Evolutionary conservation across 1,140 invertebrate species (phyloP).

Genomic region (Monomorium pharaonis): DNA sequence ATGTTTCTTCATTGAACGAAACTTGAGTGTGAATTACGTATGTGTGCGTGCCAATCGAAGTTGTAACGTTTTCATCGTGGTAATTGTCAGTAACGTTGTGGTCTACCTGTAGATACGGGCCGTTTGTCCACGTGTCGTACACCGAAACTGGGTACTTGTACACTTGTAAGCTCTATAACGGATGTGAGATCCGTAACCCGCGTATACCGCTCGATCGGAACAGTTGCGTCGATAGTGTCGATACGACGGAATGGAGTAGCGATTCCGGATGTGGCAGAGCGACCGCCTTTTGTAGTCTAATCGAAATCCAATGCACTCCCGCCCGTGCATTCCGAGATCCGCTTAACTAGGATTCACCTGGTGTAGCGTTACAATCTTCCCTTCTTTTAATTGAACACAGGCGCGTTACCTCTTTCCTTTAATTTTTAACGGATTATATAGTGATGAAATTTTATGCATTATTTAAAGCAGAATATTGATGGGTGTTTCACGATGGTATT

Average conservation of each 20-base stretch:
- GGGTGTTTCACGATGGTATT: not conserved
- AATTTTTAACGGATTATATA: not conserved
- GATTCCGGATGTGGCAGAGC: constrained; percentile 31
- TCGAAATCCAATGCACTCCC: constrained; percentile 72
- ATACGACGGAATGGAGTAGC: not conserved
- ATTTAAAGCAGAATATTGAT: not conserved
- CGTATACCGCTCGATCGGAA: not conserved
- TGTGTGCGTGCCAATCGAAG: not conserved
- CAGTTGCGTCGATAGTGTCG: not conserved
- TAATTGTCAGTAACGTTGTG: not conserved
- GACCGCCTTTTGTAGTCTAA: constrained; percentile 66
- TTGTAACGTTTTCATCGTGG: not conserved
- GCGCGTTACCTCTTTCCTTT: not conserved
- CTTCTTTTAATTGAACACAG: not conserved
- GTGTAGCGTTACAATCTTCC: not conserved
- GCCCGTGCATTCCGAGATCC: constrained; percentile 11
- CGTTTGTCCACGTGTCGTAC: constrained; percentile 26
- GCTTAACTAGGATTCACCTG: constrained; percentile 25
- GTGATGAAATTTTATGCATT: not conserved
- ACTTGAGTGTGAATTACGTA: not conserved
- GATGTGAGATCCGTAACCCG: not conserved
- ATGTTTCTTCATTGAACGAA: not conserved
- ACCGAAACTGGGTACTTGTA: constrained; percentile 1
- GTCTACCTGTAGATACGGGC: not conserved
- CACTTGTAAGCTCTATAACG: not conserved